These are phyloP conservation scores for Sebastolobus altivelis DNA, from an alignment of 2,797 vertebrate species.

Conservation along the genomic window DNA sequence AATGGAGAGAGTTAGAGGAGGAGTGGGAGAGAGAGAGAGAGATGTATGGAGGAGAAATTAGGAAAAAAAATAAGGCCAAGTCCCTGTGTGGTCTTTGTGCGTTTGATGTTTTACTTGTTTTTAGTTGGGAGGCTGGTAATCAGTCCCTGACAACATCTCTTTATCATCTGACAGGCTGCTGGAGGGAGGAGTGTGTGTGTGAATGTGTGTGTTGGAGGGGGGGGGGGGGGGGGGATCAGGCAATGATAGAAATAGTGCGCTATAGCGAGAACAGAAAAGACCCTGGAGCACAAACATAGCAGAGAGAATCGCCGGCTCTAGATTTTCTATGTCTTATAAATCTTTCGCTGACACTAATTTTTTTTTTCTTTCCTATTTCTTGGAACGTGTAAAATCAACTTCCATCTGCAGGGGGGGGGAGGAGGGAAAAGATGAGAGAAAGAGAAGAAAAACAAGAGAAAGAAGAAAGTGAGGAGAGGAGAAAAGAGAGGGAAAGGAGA, in stretches of 20 bases:
- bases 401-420: conserved; percentile 59
- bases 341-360: conserved; percentile 81
- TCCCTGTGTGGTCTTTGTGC: conserved; percentile 73
- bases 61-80: conserved; percentile 66
- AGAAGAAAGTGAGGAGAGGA: neutral
- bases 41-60: conserved; percentile 43
- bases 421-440: neutral
- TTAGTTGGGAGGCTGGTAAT: conserved; percentile 80
- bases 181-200: conserved; percentile 23
- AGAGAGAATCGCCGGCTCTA: conserved; percentile 70
- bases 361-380: conserved; percentile 65
- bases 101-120: conserved; percentile 75
- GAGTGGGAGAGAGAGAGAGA: conserved; percentile 22
- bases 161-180: conserved; percentile 81
- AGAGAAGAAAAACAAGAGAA: conserved; percentile 3
- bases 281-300: conserved; percentile 81
- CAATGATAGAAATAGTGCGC: conserved; percentile 64
- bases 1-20: conserved; percentile 41
- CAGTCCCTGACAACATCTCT: conserved; percentile 78
- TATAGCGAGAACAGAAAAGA: conserved; percentile 60
- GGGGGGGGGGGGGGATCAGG: conserved; percentile 22
- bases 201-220: neutral
- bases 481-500: neutral
- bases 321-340: conserved; percentile 81
- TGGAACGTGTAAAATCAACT: conserved; percentile 70